These are phyloP conservation scores for Tor tambroides DNA, from an alignment of 2,113 vertebrate genomes.

Conservation along the genomic window DNA sequence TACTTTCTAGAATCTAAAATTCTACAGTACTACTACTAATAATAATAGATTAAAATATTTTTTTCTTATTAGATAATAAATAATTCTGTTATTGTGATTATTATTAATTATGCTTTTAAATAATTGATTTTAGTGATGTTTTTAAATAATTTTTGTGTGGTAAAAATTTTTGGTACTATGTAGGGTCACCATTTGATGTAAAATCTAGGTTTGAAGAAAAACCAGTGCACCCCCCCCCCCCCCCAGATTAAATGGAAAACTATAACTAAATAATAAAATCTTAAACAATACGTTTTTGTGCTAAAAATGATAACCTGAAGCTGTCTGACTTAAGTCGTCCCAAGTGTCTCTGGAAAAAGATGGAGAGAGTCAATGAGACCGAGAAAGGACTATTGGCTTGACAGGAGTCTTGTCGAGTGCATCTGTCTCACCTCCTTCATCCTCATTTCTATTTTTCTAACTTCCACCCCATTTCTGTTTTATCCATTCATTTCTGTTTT, in stretches of 20 bases:
- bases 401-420: conserved; percentile 82
- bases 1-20: too few relatives aligned
- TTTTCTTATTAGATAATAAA: too few relatives aligned
- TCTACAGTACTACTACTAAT: too few relatives aligned
- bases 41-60: too few relatives aligned
- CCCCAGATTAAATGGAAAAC: too few relatives aligned
- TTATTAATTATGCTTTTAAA: too few relatives aligned
- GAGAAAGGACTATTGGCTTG: conserved; percentile 70
- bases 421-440: conserved; percentile 81
- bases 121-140: too few relatives aligned
- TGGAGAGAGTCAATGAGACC: background rate
- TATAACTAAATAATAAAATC: too few relatives aligned
- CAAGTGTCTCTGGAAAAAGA: conserved; percentile 31
- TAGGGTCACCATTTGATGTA: background rate
- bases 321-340: conserved; percentile 48
- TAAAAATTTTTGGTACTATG: background rate
- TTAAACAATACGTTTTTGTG: background rate
- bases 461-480: background rate
- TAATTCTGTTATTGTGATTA: too few relatives aligned
- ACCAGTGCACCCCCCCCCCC: too few relatives aligned
- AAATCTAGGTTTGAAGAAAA: background rate
- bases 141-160: background rate
- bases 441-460: conserved; percentile 64
- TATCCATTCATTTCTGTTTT: too few relatives aligned
- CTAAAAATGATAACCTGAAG: conserved; percentile 44